phyloP scores from a whole-genome alignment of 2,113 vertebrate genomes.

The Paradoxurus hermaphroditus region DNA sequence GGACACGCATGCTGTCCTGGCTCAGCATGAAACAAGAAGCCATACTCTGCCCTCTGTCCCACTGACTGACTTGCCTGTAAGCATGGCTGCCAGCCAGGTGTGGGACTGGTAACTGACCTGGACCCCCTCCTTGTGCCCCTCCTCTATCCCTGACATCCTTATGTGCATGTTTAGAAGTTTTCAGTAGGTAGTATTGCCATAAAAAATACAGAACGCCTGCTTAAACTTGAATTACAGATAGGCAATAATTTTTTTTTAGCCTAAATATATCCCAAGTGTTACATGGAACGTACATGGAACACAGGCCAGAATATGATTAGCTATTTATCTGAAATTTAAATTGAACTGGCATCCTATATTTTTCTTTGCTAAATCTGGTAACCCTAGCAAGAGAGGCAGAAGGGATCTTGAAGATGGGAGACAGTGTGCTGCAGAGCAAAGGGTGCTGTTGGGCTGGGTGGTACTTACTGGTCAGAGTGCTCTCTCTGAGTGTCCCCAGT shows the following conservation, averaged over 20 bases:
- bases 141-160: not conserved
- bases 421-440: not conserved
- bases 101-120: not conserved
- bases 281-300: not conserved
- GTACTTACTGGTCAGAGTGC: no score
- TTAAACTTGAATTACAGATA: slow-evolving; percentile 11
- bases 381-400: not conserved
- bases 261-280: not conserved
- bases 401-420: not conserved
- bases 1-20: not conserved
- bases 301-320: not conserved
- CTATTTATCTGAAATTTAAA: not conserved
- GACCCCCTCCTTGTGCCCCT: not conserved
- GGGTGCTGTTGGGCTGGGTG: no score
- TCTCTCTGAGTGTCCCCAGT: no score
- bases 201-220: not conserved
- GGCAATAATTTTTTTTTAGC: not conserved
- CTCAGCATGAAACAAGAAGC: not conserved
- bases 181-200: not conserved
- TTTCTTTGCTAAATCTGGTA: slow-evolving; percentile 36
- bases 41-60: not conserved
- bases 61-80: not conserved
- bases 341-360: not conserved
- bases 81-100: not conserved
- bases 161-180: not conserved